Percentiles rank a stretch among this genome's conserved stretches.
Conservation (phyloP, 2,797 vertebrate species). For the Cheirogaleus major region DNA sequence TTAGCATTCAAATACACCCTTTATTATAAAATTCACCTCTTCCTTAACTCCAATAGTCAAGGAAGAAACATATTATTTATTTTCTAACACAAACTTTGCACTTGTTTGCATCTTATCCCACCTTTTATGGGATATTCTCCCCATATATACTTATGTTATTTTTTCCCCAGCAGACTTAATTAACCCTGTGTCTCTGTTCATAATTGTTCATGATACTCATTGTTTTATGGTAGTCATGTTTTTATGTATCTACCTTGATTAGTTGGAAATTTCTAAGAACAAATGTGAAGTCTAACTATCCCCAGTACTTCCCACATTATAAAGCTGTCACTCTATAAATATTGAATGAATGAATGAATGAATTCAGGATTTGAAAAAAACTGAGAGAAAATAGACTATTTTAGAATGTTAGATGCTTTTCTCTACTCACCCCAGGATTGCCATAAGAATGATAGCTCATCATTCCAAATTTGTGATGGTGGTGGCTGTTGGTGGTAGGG, state of each 20-base stretch:
- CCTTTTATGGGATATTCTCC: not conserved
- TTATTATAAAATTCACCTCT: not conserved
- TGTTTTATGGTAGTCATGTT: not conserved
- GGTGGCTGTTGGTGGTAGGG: too few species aligned
- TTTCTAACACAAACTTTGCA: not conserved
- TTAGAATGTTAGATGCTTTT: not conserved
- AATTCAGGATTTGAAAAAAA: not conserved
- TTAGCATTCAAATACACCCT: not conserved
- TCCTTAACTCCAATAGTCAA: not conserved
- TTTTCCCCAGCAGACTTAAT: not conserved
- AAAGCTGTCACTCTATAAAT: not conserved
- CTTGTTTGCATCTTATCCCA: not conserved
- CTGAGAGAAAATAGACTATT: not conserved
- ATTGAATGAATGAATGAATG: not conserved
- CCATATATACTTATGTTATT: not conserved
- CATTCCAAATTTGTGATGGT: not conserved
- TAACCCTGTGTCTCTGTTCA: not conserved
- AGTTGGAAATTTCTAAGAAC: not conserved
- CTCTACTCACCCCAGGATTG: not conserved
- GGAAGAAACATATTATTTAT: not conserved
- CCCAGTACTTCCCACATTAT: not conserved
- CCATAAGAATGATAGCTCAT: not conserved
- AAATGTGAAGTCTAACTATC: slow-evolving; percentile 8
- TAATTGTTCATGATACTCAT: not conserved
- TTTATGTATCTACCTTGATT: not conserved